phyloP scores from a whole-genome alignment of 2,797 vertebrate genomes.

The Pantherophis alleghaniensis region DNA sequence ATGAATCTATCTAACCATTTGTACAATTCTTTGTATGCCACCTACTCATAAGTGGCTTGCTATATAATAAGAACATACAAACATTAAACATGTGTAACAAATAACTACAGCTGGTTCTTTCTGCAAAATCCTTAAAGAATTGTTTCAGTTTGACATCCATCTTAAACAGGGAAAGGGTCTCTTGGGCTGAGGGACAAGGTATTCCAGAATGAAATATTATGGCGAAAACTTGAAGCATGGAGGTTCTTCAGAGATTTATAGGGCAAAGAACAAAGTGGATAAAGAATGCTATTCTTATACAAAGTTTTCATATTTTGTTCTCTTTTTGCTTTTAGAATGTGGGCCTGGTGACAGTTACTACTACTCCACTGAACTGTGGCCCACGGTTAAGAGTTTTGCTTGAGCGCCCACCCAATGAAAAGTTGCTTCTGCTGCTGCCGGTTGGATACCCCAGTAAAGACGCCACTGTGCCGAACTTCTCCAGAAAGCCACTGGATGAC shows the following conservation, averaged over 20 bases:
- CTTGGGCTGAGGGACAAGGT: background rate
- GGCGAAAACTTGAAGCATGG: background rate
- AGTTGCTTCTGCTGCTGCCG: constrained; percentile 89
- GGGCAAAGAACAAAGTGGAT: background rate
- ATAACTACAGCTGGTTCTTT: background rate
- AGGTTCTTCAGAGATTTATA: background rate
- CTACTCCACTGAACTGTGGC: constrained; percentile 93
- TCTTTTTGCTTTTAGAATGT: constrained; percentile 77
- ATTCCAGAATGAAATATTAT: background rate
- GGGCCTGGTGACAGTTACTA: constrained; percentile 90
- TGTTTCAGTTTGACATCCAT: background rate
- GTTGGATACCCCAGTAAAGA: constrained; percentile 86
- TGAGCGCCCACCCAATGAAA: constrained; percentile 86
- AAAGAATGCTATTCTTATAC: background rate
- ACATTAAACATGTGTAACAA: background rate
- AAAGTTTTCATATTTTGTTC: background rate
- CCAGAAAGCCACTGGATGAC: constrained; percentile 82
- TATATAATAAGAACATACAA: background rate
- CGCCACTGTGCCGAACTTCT: constrained; percentile 85
- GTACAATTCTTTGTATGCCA: background rate
- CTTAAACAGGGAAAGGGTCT: background rate
- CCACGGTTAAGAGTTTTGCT: constrained; percentile 85
- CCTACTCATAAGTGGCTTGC: background rate
- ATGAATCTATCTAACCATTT: background rate
- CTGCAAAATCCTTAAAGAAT: background rate